Percentiles rank a stretch among this genome's conserved stretches.
Conservation (phyloP, 1,140 invertebrate genomes). For the Diorhabda elongata region DNA sequence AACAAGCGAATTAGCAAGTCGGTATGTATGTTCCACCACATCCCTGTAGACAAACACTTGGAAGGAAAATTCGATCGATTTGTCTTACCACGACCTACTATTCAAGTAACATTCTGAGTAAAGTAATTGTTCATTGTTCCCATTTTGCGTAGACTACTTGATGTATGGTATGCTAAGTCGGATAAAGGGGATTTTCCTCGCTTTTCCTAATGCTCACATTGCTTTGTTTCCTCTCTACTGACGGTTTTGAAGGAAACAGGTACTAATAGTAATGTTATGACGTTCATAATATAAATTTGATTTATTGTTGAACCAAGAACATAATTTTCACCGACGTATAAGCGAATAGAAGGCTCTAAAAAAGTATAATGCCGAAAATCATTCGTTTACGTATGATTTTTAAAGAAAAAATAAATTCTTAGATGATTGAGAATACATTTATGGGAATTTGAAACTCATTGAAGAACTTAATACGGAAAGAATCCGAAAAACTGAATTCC, state of each 20-base stretch:
- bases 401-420: too few relatives aligned
- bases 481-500: too few relatives aligned
- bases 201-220: conserved; percentile 5
- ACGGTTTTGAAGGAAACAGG: conserved; percentile 12
- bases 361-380: too few relatives aligned
- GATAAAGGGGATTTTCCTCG: conserved; percentile 9
- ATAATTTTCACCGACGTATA: too few relatives aligned
- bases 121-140: conserved; percentile 13
- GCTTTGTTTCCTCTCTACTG: not conserved
- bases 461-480: too few relatives aligned
- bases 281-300: too few relatives aligned
- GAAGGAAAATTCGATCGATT: conserved; percentile 4
- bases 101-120: not conserved
- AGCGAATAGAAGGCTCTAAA: too few relatives aligned
- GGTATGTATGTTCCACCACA: not conserved
- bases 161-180: conserved; percentile 15
- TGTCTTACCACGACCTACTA: not conserved
- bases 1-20: too few relatives aligned
- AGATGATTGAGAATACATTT: too few relatives aligned
- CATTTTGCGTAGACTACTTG: conserved; percentile 11
- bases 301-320: too few relatives aligned
- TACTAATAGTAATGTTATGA: not conserved
- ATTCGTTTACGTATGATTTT: too few relatives aligned
- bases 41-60: not conserved
- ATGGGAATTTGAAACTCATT: too few relatives aligned